A percentile compares a stretch with the other conserved stretches of the same genome.
Conservation (phyloP, 2,113 vertebrate genomes). For the Pica pica region DNA sequence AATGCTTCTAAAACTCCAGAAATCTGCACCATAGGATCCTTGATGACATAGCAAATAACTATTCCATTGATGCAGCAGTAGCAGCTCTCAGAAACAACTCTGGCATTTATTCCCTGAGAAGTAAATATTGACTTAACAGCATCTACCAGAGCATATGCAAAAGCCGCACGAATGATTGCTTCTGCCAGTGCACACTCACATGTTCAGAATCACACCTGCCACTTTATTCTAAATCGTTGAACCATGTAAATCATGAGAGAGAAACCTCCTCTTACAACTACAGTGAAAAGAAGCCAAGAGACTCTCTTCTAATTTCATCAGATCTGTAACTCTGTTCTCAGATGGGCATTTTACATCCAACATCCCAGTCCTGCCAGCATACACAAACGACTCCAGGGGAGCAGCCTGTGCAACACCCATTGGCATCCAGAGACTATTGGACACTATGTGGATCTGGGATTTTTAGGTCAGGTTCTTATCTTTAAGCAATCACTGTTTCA, state of each 20-base stretch:
- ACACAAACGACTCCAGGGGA: not conserved
- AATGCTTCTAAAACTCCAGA: slow-evolving; percentile 32
- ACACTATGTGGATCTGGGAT: not conserved
- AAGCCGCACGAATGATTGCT: not conserved
- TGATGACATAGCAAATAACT: slow-evolving; percentile 33
- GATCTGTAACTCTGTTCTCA: not conserved
- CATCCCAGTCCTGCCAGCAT: not conserved
- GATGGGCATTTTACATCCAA: not conserved
- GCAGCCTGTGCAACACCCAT: not conserved
- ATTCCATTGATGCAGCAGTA: not conserved
- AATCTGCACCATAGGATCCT: slow-evolving; percentile 20
- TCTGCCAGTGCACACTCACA: not conserved
- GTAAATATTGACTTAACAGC: slow-evolving; percentile 43
- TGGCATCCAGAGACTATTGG: not conserved
- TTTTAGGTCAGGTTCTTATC: not conserved
- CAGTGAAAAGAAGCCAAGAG: not conserved
- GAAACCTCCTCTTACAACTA: not conserved
- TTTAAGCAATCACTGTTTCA: not conserved
- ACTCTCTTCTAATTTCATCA: not conserved
- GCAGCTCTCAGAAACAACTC: slow-evolving; percentile 1
- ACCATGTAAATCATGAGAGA: not conserved
- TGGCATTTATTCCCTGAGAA: not conserved
- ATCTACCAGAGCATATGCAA: not conserved
- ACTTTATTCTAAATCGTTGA: not conserved
- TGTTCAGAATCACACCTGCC: not conserved